Evolutionary conservation across 2,797 vertebrate species (phyloP), one percentile per base, ranked within the genome.

Genomic region (Oophaga sylvatica): DNA sequence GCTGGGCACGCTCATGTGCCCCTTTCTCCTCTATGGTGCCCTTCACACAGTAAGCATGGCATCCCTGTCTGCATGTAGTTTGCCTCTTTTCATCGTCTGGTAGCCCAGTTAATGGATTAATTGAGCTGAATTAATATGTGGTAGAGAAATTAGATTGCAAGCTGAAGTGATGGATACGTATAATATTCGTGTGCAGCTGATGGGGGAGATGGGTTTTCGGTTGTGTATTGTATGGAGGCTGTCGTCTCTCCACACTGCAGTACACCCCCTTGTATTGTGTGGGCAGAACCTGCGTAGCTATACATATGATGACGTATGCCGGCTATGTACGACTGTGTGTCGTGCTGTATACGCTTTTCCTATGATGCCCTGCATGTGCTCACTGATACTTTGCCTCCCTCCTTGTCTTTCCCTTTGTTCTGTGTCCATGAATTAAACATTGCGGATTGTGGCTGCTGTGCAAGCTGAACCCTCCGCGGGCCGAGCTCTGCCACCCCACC

Each of bases 381-480:
- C 8, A 19, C 22, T 75, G 56, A 57, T 83, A 10, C 71, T 83
- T 9, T 26, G 80, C 68, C 87, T 84, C 75, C 75, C 56, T 62
- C 57, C 13, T 67, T 65, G 5, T 10, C 31, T 67, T n/a, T 35
- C 86, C 53, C 87, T 88, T 88, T 88, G 83, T 88, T 88, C 77
- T 85, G 41, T 15, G 2, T 35, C 57, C 19, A 85, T 88, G 83
- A 85, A 88, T 88, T 88, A 85, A 80, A 88, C 82, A 88, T 85
- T 88, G 78, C 77, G 57, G 68, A 60, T 83, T 22, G 68, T 20
- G 35, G 82, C 29, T 81, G 83, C 62, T 67, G 80, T 73, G 80
- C 17, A 41, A 82, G 85, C 68, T 48, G 59, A 87, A 82, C 70
- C 70, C 86, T 87, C 86, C 81, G 87, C 35, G 22, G 81, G 65